Evolutionary conservation across 2,797 vertebrate genomes (phyloP), one percentile per base, ranked within the genome.

Genomic region (Dryobates pubescens): DNA sequence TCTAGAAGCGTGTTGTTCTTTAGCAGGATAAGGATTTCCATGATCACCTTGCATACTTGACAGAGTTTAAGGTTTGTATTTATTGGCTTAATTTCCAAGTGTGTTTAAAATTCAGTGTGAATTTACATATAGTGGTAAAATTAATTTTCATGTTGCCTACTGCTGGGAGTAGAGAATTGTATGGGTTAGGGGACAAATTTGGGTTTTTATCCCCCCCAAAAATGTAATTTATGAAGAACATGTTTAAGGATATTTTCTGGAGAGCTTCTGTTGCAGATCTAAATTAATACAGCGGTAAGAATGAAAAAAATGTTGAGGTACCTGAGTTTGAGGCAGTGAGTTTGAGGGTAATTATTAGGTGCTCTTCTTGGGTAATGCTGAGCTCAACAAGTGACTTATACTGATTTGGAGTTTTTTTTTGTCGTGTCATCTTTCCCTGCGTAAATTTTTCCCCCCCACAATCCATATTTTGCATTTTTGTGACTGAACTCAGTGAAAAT

Each of bases 291-390:
- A 38, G 18, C 32, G 26, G 20, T 6, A 19, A 81, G 43, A n/a
- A 17, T 1, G 20, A 53, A 32, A 23, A 62, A 17, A 9, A 3
- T 7, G 0, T 29, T 8, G 1, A 47, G 34, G 6, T 20, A 13
- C 2, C 12, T 9, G 30, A 34, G 13, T 43, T 74, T 24, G 45
- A 56, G 38, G n/a, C 18, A 26, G 24, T 19, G 38, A 58, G 10
- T 8, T 8, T 27, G 19, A 9, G 41, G 27, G 38, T 14, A 6
- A 1, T 71, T 29, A 7, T 26, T 17, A 24, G 6, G 4, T 49
- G 78, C 41, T 49, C 26, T 29, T 49, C 29, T 53, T 41, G 27
- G 67, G 29, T 38, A 3, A 3, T 10, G 20, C 70, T 54, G 62
- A 53, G 4, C 43, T 36, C 57, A 36, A 1, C 14, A 47, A 73